Percentiles rank a stretch among this genome's conserved stretches.
phyloP scores from a whole-genome alignment of 2,797 vertebrate genomes.

The Enteromius paludinosus region DNA sequence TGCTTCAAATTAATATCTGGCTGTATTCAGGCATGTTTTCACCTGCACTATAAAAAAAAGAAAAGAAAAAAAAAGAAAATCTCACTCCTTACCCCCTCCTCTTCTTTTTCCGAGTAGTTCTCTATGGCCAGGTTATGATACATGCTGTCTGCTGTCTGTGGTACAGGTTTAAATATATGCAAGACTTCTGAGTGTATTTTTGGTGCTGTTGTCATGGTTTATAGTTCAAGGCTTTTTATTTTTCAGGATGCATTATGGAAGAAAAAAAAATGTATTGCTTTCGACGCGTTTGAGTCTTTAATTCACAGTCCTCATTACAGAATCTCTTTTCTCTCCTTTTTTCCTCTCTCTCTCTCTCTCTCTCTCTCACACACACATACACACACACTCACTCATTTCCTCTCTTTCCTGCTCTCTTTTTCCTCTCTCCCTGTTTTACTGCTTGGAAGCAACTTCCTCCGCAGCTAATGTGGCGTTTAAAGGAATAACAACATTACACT shows the following conservation, averaged over 20 bases:
- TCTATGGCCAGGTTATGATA: constrained; percentile 17
- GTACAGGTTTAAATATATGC: neutral
- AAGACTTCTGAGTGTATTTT: constrained; percentile 1
- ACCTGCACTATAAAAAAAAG: neutral
- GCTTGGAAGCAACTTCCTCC: constrained; percentile 43
- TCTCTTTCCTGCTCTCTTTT: constrained; percentile 20
- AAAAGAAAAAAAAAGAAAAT: neutral
- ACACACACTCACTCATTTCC: neutral
- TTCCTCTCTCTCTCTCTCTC: neutral
- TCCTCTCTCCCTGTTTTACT: constrained; percentile 15
- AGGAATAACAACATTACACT: constrained; percentile 51
- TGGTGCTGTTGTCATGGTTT: constrained; percentile 30
- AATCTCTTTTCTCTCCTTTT: constrained; percentile 34
- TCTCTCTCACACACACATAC: neutral
- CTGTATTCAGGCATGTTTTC: constrained; percentile 16
- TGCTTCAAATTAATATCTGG: constrained; percentile 33
- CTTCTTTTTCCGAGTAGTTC: constrained; percentile 17
- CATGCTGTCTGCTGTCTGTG: constrained; percentile 20
- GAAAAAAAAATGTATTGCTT: constrained; percentile 58
- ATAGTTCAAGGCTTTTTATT: constrained; percentile 47
- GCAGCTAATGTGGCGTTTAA: constrained; percentile 52
- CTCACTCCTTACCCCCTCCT: neutral
- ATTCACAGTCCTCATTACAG: constrained; percentile 60
- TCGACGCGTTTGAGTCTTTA: constrained; percentile 35
- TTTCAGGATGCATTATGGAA: constrained; percentile 32